Evolutionary conservation across 2,888 invertebrate species (phyloP).

Genomic region (Gibbula magus): DNA sequence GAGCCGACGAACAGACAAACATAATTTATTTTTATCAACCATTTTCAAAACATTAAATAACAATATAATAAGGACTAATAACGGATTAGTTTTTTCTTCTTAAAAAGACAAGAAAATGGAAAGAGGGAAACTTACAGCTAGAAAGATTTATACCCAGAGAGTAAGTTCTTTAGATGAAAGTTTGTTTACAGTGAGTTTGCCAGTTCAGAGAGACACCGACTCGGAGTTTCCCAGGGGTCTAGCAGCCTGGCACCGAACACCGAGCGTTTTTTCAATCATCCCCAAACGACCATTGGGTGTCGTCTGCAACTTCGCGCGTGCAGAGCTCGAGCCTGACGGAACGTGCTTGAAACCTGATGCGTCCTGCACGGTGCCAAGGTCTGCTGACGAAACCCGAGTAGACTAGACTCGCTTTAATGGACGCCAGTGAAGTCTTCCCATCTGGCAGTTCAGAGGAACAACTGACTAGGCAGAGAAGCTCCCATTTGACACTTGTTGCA

Average conservation of each 20-base stretch:
- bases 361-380: conserved; percentile 8
- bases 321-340: conserved; percentile 18
- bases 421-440: conserved; percentile 11
- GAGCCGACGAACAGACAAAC: no score
- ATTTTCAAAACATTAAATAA: no score
- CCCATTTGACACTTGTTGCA: conserved; percentile 30
- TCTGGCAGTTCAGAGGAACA: conserved; percentile 26
- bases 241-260: background rate
- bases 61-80: no score
- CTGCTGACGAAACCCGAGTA: conserved; percentile 13
- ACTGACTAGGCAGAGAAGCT: conserved; percentile 12
- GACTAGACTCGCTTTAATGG: conserved; percentile 16
- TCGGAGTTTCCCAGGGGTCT: background rate
- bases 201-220: no score
- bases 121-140: background rate
- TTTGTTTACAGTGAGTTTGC: no score
- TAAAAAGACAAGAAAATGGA: no score
- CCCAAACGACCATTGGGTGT: conserved; percentile 15
- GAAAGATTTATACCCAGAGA: background rate
- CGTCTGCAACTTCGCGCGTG: conserved; percentile 22
- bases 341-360: conserved; percentile 3
- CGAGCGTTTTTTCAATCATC: conserved; percentile 19
- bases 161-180: no score
- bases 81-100: no score
- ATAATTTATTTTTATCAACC: no score